Conservation (phyloP, 2,797 vertebrate genomes). For the Chaetophractus vellerosus region DNA sequence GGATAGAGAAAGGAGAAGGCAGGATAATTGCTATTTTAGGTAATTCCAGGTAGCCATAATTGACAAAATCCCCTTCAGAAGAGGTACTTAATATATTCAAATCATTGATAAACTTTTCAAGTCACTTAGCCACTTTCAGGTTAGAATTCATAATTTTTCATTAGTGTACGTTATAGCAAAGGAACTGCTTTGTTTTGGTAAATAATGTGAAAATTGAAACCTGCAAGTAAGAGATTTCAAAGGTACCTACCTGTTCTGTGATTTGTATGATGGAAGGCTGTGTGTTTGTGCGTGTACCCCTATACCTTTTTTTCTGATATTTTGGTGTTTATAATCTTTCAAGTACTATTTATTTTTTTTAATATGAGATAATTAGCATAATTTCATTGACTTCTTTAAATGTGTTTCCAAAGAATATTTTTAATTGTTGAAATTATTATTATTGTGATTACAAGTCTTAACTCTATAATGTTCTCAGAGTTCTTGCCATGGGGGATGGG, state of each 20-base stretch:
- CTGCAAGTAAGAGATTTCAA: background rate
- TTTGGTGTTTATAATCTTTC: background rate
- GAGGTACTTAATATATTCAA: background rate
- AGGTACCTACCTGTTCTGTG: background rate
- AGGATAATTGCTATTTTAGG: background rate
- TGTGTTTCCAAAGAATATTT: background rate
- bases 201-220: background rate
- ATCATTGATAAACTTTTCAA: background rate
- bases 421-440: constrained; percentile 41
- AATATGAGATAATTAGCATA: background rate
- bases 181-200: constrained; percentile 15
- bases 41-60: constrained; percentile 23
- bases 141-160: constrained; percentile 37
- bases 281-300: no score
- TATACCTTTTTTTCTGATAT: background rate
- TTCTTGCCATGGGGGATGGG: background rate
- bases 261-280: background rate
- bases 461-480: background rate
- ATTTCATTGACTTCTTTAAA: background rate
- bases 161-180: background rate
- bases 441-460: background rate
- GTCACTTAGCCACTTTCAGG: background rate
- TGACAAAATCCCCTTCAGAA: background rate
- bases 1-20: background rate
- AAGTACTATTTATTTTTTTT: background rate